Percentiles rank a stretch among this genome's conserved stretches.
Conservation (phyloP, 2,888 invertebrate species). For the Plebejus argus region DNA sequence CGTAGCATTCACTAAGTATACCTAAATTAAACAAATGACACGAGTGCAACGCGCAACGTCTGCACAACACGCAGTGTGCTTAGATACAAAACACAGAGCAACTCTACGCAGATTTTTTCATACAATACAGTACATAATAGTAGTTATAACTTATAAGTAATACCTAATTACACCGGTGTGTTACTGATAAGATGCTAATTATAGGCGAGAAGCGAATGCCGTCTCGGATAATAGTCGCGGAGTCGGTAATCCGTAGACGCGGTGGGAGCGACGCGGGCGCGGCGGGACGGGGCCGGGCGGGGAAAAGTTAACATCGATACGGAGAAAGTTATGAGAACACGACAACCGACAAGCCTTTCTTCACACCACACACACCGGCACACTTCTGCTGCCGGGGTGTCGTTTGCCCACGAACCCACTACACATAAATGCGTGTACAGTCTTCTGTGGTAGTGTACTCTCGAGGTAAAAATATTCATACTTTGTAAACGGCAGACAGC, state of each 20-base stretch:
- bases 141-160: no score
- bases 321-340: slow-evolving; percentile 28
- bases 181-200: not conserved
- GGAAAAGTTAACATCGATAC: slow-evolving; percentile 21
- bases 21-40: not conserved
- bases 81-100: not conserved
- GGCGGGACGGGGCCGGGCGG: not conserved
- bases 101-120: not conserved
- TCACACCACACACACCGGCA: not conserved
- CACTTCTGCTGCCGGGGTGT: not conserved
- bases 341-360: slow-evolving; percentile 16
- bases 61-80: not conserved
- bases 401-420: not conserved
- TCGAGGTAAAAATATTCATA: no score
- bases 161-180: not conserved
- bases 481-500: not conserved
- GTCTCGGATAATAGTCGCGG: not conserved
- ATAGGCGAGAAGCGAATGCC: not conserved
- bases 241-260: slow-evolving; percentile 2
- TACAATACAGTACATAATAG: not conserved
- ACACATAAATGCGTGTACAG: not conserved
- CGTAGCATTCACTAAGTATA: no score
- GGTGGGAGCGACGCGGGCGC: not conserved
- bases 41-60: not conserved
- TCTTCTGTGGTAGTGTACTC: no score